phyloP scores from a whole-genome alignment of 2,113 vertebrate species.

The Aythya baeri region DNA sequence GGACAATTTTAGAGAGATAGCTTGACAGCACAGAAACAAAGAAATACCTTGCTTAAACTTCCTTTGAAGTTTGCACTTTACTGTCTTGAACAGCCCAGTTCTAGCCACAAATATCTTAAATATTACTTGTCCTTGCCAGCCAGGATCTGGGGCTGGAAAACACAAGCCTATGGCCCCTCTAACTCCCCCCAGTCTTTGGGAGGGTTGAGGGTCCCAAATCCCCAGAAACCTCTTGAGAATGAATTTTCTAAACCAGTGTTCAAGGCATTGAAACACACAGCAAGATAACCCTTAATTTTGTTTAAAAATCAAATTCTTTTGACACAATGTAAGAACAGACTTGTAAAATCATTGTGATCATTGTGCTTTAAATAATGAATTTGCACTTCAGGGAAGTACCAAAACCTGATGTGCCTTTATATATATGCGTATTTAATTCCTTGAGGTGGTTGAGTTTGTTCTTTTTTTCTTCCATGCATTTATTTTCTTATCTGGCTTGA shows the following conservation, averaged over 20 bases:
- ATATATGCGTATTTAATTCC: no score
- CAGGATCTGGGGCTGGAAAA: neutral
- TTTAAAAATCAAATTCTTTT: neutral
- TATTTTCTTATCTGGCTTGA: neutral
- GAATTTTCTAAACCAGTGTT: neutral
- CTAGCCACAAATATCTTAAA: neutral
- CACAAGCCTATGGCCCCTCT: neutral
- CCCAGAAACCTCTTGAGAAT: neutral
- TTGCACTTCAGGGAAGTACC: neutral
- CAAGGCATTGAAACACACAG: neutral
- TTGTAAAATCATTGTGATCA: neutral
- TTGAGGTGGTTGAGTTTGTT: neutral
- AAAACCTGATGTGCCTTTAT: neutral
- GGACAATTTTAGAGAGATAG: neutral
- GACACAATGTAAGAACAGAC: fast-evolving
- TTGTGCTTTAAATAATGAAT: neutral
- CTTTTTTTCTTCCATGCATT: fast-evolving
- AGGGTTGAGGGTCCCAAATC: neutral
- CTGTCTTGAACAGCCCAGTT: neutral
- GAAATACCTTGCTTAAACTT: neutral
- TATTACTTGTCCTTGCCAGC: neutral
- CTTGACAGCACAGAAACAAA: neutral
- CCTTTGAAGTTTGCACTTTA: neutral
- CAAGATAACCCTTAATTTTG: neutral
- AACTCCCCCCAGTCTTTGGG: neutral